Base-by-base conservation (phyloP, 2,888 invertebrate species). In the Andrena minutula region DNA sequence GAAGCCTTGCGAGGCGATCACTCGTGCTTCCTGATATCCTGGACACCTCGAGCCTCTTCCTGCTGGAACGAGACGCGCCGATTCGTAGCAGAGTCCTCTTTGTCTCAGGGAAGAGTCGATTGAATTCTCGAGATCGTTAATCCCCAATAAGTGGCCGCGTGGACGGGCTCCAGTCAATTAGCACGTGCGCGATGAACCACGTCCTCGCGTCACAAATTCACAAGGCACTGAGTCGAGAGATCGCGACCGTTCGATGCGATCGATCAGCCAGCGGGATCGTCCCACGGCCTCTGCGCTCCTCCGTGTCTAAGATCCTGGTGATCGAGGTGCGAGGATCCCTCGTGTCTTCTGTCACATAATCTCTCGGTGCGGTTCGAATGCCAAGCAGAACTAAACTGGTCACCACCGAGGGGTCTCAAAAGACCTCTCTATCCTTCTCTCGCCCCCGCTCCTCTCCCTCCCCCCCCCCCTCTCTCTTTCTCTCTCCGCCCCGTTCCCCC, bases 341-440 rank as follows among this genome's bases (percentile, higher is more conserved):
- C n/a, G 49, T 69, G 60, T 61, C 47, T 60, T 58, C 71, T 73
- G 85, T 82, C 79, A 77, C 85, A 85, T 87, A 79, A 87, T 85
- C 88, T 82, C 86, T 60, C 41, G 65, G 83, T 76, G 84, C 85
- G 80, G 80, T 83, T 85, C 88, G 87, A 83, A 82, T 87, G 86
- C 89, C 85, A 89, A 85, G 89, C 91, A 88, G 90, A 90, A 89
- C 89, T 88, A 88, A 90, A 87, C 90, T 87, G 89, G 87, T 88
- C 90, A 90, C 86, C 90, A 90, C 86, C 86, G 86, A 83, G 88
- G 86, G 88, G 88, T 91, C 89, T 90, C 86, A 87, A 89, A 91
- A 90, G 86, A 41, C 75, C 86, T 79, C 69, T 83, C 85, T 87
- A 83, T 87, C 85, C 80, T 84, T 84, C 86, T 83, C 86, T 78